Evolutionary conservation across 2,888 invertebrate species (phyloP), one percentile per base, ranked within the genome.

Genomic region (Epirrita christyi): DNA sequence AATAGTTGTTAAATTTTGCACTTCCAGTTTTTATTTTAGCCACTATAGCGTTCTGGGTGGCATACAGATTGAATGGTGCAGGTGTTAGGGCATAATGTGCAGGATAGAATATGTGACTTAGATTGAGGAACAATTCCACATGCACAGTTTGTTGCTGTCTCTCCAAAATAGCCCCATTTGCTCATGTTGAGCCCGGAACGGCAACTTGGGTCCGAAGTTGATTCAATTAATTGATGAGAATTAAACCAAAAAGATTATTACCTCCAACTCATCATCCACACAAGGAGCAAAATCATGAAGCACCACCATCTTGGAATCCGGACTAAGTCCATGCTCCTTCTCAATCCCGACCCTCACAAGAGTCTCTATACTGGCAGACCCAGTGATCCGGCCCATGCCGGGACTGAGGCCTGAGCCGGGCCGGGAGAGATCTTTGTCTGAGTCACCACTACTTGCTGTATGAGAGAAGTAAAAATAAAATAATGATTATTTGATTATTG

Each of bases 221-320:
- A 40, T n/a, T n/a, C n/a, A n/a, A n/a, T n/a, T n/a, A n/a, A 15
- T 6, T n/a, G 48, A 37, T 10, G 5, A 14, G 6, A 21, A 10
- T 28, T n/a, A 21, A 27, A 55, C 49, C 42, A 49, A 3, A 21
- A 21, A 21, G 2, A 21, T 2, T 21, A 21, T 21, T 21, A 96
- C 96, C 92, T 97, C 97, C 42, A 98, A 92, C 80, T 98, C 98
- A 85, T 98, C 98, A 81, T 98, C 98, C 0, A 98, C 98, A 80
- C 98, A 98, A 0, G 98, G 98, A 10, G 96, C 96, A 81, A 98
- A 98, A 82, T 98, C 98, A 82, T 98, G 98, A 8, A 98, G 91
- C 36, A 98, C 98, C 60, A 98, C 96, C 97, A 98, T 98, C 92
- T 98, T 98, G 47, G 97, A 97, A 80, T 98, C 98, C 0, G 98